These are phyloP conservation scores for Meloidogyne floridensis DNA, from an alignment of 1,140 invertebrate species.

Conservation along the genomic window DNA sequence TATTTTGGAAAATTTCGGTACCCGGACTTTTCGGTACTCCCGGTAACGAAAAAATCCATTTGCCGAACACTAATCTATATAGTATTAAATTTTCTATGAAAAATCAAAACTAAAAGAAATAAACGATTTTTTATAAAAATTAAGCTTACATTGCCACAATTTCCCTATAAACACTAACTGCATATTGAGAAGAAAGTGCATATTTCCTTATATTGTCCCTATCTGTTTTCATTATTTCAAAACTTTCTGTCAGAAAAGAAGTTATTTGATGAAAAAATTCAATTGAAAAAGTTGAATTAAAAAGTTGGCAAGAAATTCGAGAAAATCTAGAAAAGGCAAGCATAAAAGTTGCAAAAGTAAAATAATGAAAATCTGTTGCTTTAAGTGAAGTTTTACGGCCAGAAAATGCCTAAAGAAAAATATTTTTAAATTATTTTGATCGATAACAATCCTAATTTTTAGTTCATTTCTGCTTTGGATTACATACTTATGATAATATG, in stretches of 20 bases:
- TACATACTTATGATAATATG: no score
- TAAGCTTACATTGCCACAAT: constrained; percentile 34
- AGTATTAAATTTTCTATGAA: no score
- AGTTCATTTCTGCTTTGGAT: no score
- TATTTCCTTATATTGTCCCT: constrained; percentile 30
- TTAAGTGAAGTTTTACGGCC: constrained; percentile 32
- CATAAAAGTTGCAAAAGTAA: constrained; percentile 32
- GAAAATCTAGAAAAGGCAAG: constrained; percentile 37
- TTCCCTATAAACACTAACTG: constrained; percentile 42
- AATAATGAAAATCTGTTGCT: constrained; percentile 41
- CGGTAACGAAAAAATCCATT: no score
- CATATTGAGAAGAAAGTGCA: constrained; percentile 40
- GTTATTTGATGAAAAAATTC: constrained; percentile 43
- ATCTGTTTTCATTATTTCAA: constrained; percentile 45
- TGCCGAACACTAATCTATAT: no score
- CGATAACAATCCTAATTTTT: no score
- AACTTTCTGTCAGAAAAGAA: constrained; percentile 25
- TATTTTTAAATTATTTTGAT: neutral
- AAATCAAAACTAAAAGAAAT: no score
- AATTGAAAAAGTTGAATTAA: constrained; percentile 36
- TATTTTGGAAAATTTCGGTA: no score
- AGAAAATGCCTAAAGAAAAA: neutral
- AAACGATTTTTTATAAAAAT: no score
- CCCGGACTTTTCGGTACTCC: no score
- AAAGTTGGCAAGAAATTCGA: constrained; percentile 29